These are phyloP conservation scores for Tapirus terrestris DNA, from an alignment of 2,113 vertebrate genomes.

Conservation along the genomic window DNA sequence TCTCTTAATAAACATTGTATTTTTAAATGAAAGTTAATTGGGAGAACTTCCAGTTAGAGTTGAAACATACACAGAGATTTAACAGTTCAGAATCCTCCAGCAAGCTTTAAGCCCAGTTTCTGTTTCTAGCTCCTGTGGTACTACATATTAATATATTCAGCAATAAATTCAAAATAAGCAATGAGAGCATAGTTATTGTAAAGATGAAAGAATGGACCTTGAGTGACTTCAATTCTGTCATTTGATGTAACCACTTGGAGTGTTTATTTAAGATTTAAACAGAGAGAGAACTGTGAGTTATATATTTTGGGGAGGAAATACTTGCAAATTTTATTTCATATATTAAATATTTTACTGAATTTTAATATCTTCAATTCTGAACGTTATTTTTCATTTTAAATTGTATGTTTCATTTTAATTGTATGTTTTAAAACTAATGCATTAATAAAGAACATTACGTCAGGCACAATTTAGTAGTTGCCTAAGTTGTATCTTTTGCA, in stretches of 20 bases:
- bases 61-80: neutral
- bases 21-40: neutral
- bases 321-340: neutral
- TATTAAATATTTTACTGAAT: neutral
- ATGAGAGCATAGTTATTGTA: neutral
- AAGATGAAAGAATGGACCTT: neutral
- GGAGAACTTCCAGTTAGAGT: neutral
- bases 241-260: neutral
- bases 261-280: constrained; percentile 11
- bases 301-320: neutral
- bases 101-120: neutral
- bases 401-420: neutral
- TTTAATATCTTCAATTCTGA: neutral
- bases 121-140: neutral
- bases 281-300: neutral
- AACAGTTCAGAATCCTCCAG: neutral
- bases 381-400: neutral
- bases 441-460: neutral
- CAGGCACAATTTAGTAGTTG: neutral
- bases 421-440: neutral
- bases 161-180: neutral
- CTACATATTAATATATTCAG: neutral
- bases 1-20: neutral
- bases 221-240: neutral
- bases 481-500: neutral